These are phyloP conservation scores for Phycodurus eques DNA, from an alignment of 2,113 vertebrate species.

Conservation along the genomic window DNA sequence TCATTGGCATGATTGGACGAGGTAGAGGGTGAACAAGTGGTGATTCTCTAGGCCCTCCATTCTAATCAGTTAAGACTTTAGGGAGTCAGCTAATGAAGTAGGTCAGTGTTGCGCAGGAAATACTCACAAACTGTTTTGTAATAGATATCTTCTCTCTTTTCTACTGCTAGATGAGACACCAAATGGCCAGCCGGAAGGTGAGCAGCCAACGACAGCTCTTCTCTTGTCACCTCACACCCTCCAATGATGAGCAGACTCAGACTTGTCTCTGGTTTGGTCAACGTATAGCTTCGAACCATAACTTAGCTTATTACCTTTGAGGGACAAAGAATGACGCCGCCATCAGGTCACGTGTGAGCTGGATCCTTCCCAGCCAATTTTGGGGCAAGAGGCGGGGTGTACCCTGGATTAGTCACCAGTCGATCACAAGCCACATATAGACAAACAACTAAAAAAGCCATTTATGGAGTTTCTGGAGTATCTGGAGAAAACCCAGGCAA, in stretches of 20 bases:
- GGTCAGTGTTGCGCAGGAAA: conserved; percentile 4
- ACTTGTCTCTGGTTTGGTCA: not conserved
- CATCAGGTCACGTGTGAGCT: not conserved
- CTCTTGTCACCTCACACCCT: conserved; percentile 20
- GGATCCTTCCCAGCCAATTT: not conserved
- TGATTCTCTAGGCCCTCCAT: conserved; percentile 24
- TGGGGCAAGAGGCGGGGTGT: not conserved
- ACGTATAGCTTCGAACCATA: not conserved
- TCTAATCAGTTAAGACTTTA: conserved; percentile 40
- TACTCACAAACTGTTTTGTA: not conserved
- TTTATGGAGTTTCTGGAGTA: not conserved
- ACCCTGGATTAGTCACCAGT: not conserved
- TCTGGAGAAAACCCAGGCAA: not conserved
- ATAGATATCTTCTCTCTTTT: conserved; percentile 29
- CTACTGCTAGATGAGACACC: conserved; percentile 61
- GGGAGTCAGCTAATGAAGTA: conserved; percentile 18
- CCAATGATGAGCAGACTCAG: not conserved
- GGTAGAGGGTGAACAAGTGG: conserved; percentile 44
- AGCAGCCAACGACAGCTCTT: conserved; percentile 44
- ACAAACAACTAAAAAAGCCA: not conserved
- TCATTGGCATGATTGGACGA: conserved; percentile 18
- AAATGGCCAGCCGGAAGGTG: conserved; percentile 72
- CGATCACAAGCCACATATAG: not conserved
- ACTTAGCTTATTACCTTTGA: not conserved
- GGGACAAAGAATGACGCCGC: not conserved